A percentile compares a stretch with the other conserved stretches of the same genome.
phyloP scores from a whole-genome alignment of 2,797 vertebrate species.

The Gallinago nigripennis region DNA sequence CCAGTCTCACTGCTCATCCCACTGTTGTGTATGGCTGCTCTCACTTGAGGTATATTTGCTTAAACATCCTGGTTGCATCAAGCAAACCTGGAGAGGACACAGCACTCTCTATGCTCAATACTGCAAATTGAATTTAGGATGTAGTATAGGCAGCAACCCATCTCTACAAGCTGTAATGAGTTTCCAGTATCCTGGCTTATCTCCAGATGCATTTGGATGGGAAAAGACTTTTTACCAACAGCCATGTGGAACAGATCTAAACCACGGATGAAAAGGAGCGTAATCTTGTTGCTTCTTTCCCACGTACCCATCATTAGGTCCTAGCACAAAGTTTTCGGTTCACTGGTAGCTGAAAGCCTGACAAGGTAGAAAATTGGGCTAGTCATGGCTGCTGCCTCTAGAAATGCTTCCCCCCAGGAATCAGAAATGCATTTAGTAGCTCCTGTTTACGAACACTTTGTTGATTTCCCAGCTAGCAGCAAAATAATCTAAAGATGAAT shows the following conservation, averaged over 20 bases:
- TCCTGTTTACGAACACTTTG: neutral
- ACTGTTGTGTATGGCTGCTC: neutral
- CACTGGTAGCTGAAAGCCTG: neutral
- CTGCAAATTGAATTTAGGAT: neutral
- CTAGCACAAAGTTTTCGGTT: neutral
- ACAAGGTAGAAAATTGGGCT: neutral
- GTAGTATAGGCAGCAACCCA: neutral
- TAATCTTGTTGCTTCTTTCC: neutral
- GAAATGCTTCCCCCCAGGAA: neutral
- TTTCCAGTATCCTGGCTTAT: neutral
- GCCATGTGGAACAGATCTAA: slow-evolving; percentile 13
- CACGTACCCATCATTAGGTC: neutral
- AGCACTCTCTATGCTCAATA: neutral
- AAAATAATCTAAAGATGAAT: neutral
- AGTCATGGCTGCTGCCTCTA: neutral
- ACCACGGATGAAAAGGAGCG: neutral
- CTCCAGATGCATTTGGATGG: neutral
- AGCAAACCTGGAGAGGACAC: neutral
- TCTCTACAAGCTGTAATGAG: neutral
- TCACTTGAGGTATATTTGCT: neutral
- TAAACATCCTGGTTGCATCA: neutral
- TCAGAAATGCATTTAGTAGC: neutral
- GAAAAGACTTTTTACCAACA: slow-evolving; percentile 24
- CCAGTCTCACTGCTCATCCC: neutral
- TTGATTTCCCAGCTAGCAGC: neutral